Percentiles rank a stretch among this genome's conserved stretches.
These are phyloP conservation scores for Otocyon megalotis DNA, from an alignment of 2,113 vertebrate species.

Conservation along the genomic window DNA sequence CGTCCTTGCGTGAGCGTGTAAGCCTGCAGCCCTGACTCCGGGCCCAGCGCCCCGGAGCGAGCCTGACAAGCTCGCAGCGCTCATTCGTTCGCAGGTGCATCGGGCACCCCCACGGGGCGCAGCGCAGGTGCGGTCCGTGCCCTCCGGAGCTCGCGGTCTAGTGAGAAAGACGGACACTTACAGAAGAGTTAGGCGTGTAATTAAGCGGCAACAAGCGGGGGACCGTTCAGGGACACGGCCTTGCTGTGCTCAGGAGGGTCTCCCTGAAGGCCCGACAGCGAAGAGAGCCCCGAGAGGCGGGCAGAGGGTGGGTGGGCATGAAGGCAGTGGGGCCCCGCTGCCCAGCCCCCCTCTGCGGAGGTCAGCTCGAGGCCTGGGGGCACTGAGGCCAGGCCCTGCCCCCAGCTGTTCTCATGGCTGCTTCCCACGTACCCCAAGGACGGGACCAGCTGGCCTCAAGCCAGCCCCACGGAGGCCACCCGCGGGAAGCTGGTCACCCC, in stretches of 20 bases:
- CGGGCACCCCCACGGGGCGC: rapidly evolving
- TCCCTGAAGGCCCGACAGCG: not conserved
- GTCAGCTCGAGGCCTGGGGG: rapidly evolving
- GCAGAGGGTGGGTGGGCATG: rapidly evolving
- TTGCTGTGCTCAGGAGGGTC: rapidly evolving
- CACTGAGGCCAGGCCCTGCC: rapidly evolving
- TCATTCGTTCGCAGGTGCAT: rapidly evolving
- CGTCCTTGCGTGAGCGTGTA: not conserved
- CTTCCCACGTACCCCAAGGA: rapidly evolving
- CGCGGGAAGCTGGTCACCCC: rapidly evolving
- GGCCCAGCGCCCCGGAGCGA: not conserved
- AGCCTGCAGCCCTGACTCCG: rapidly evolving
- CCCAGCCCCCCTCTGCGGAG: too few relatives aligned
- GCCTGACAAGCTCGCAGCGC: rapidly evolving
- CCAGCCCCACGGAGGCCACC: too few relatives aligned
- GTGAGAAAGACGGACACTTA: not conserved
- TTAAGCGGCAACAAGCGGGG: not conserved
- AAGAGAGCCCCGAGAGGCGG: not conserved
- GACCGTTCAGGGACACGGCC: not conserved
- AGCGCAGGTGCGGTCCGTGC: rapidly evolving
- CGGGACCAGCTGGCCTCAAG: rapidly evolving
- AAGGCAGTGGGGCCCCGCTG: too few relatives aligned
- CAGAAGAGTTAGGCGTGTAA: too few relatives aligned
- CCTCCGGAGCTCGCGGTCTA: not conserved
- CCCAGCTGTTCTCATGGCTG: not conserved